Evolutionary conservation across 2,888 invertebrate genomes (phyloP).

Genomic region (Scaptomyza parva): DNA sequence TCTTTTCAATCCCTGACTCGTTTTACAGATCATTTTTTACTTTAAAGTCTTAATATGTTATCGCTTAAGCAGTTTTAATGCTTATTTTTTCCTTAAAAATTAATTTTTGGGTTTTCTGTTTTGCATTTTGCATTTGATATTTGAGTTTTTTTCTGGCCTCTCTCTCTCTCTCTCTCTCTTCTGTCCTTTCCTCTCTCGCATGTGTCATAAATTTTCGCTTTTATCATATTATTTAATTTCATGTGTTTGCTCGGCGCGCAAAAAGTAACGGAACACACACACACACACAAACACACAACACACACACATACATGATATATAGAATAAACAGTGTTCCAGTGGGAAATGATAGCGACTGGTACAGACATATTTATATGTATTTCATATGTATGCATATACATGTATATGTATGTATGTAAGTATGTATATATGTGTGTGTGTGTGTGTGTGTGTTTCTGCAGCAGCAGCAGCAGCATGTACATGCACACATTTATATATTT

Average conservation of each 20-base stretch:
- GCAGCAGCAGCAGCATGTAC: not conserved
- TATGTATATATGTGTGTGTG: not conserved
- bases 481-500: not conserved
- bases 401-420: not conserved
- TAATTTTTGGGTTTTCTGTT: conserved; percentile 10
- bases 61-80: conserved; percentile 1
- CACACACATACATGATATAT: conserved; percentile 13
- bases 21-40: not conserved
- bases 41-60: not conserved
- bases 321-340: conserved; percentile 70
- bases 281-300: conserved; percentile 7
- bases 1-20: no score
- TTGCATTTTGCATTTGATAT: conserved; percentile 15
- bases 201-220: conserved; percentile 75
- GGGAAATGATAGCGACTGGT: conserved; percentile 70
- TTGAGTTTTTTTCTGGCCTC: conserved; percentile 29
- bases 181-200: conserved; percentile 40
- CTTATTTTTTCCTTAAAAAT: not conserved
- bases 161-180: conserved; percentile 31
- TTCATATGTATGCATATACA: not conserved
- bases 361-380: no score
- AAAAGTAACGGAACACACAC: conserved; percentile 54
- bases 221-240: conserved; percentile 78
- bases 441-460: conserved; percentile 9
- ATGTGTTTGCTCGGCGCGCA: conserved; percentile 46